Evolutionary conservation across 2,113 vertebrate species (phyloP).

Genomic region (Mesembrinibis cayennensis): DNA sequence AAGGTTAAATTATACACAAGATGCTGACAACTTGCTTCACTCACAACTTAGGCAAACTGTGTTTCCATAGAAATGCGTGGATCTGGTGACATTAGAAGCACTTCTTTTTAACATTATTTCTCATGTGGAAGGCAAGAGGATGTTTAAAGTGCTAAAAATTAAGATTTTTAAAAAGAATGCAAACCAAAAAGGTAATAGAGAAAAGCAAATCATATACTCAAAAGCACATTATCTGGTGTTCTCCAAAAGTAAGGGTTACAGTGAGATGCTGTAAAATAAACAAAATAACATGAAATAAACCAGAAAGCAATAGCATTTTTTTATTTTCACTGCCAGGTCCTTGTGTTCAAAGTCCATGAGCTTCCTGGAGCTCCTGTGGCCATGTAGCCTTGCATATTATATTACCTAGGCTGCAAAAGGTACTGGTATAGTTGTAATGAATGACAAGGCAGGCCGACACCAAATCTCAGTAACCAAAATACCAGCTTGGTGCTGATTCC

Average conservation of each 20-base stretch:
- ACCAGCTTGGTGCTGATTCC: background rate
- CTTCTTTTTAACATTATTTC: background rate
- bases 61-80: background rate
- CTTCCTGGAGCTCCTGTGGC: background rate
- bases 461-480: background rate
- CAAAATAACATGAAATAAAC: background rate
- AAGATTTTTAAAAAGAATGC: background rate
- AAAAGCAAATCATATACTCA: background rate
- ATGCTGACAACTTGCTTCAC: background rate
- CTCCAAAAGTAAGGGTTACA: background rate
- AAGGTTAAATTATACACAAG: background rate
- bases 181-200: background rate
- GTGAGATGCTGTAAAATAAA: background rate
- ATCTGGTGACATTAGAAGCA: background rate
- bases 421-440: fast-evolving
- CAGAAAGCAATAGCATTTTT: background rate
- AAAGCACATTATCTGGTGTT: background rate
- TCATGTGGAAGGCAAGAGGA: background rate
- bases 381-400: background rate
- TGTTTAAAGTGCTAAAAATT: background rate
- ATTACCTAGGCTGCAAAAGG: background rate
- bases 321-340: background rate
- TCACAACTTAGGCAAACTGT: background rate
- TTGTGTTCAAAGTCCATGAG: background rate
- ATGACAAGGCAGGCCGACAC: background rate